Conservation (phyloP, 2,888 invertebrate genomes). For the Drosophila sordidula region DNA sequence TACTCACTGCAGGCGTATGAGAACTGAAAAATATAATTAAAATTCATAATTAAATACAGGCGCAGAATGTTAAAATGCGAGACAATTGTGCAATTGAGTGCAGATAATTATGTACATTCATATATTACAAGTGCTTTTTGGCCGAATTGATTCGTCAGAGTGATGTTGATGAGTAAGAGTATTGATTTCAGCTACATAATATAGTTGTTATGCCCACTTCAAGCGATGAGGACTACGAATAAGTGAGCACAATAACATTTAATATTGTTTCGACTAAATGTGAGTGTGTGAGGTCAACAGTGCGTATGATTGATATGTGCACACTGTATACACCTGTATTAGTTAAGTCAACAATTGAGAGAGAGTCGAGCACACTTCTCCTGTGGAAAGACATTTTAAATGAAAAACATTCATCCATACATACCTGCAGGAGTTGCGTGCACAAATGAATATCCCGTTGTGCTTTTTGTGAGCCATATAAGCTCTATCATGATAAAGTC, state of each 20-base stretch:
- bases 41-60: constrained; percentile 13
- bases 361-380: background rate
- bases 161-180: background rate
- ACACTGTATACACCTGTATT: constrained; percentile 43
- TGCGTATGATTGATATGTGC: constrained; percentile 65
- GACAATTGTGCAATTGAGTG: constrained; percentile 9
- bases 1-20: background rate
- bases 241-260: constrained; percentile 40
- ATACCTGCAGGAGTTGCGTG: background rate
- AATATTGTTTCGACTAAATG: constrained; percentile 33
- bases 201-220: constrained; percentile 16
- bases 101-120: constrained; percentile 4
- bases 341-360: constrained; percentile 47
- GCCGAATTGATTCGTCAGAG: constrained; percentile 7
- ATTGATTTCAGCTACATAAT: constrained; percentile 22
- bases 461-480: background rate
- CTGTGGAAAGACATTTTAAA: constrained; percentile 18
- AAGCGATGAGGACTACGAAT: constrained; percentile 2
- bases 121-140: constrained; percentile 9
- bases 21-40: constrained; percentile 1
- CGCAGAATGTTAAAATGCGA: constrained; percentile 1
- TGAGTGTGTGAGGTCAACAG: constrained; percentile 30
- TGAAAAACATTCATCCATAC: background rate
- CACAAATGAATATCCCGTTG: background rate
- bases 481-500: constrained; percentile 21